Percentiles rank a stretch among this genome's conserved stretches.
phyloP scores from a whole-genome alignment of 2,888 invertebrate species.

The Rhimphoctona megacephalus region DNA sequence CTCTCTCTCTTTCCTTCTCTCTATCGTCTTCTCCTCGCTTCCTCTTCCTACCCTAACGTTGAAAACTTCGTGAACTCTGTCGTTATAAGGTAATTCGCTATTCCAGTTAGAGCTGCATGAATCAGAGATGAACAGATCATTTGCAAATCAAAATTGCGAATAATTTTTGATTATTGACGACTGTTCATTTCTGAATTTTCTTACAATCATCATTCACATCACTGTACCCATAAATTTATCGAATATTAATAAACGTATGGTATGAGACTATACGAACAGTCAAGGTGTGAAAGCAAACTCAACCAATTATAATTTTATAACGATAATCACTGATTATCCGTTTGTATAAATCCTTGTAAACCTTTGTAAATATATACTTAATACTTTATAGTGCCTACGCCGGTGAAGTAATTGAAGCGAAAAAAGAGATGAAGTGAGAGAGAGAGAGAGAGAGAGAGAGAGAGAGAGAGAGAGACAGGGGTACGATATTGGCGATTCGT shows the following conservation, averaged over 20 bases:
- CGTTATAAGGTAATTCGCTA: conserved; percentile 54
- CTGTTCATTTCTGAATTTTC: neutral
- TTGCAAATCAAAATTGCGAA: neutral
- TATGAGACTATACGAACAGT: neutral
- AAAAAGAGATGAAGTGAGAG: neutral
- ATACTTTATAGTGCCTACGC: neutral
- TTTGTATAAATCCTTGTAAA: too few relatives aligned
- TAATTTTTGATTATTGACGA: neutral
- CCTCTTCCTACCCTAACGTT: neutral
- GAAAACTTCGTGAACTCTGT: conserved; percentile 33
- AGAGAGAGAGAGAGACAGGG: neutral
- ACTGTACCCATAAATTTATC: neutral
- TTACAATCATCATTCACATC: neutral
- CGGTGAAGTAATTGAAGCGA: neutral
- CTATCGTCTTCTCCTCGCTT: neutral
- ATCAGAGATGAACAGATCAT: neutral
- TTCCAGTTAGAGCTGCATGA: conserved; percentile 27
- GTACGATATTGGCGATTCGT: conserved; percentile 35
- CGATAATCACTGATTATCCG: neutral
- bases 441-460: neutral
- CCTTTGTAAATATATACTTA: too few relatives aligned
- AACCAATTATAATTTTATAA: neutral
- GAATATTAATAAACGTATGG: neutral
- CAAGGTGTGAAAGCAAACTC: neutral
- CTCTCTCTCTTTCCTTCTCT: neutral